phyloP scores from a whole-genome alignment of 1,140 invertebrate genomes.

The Agrypnia vestita region DNA sequence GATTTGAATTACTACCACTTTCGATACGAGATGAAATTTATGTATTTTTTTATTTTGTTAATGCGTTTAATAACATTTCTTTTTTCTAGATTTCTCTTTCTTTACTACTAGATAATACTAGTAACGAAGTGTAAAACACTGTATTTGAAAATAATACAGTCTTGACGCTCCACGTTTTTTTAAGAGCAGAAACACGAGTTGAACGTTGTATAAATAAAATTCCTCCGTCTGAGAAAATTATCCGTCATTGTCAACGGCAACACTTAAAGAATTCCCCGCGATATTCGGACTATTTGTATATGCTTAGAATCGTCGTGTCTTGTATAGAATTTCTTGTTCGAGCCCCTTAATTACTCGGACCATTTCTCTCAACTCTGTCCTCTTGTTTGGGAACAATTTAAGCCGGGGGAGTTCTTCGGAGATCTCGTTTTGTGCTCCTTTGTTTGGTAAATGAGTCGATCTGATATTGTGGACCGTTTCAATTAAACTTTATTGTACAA shows the following conservation, averaged over 20 bases:
- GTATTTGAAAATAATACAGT: background rate
- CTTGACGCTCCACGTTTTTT: background rate
- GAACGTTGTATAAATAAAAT: slow-evolving; percentile 12
- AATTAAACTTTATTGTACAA: slow-evolving; percentile 24
- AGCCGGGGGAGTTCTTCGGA: slow-evolving; percentile 17
- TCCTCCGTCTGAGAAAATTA: slow-evolving; percentile 6
- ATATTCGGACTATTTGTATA: slow-evolving; percentile 27
- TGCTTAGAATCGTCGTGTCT: slow-evolving; percentile 9
- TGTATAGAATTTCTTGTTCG: slow-evolving; percentile 35
- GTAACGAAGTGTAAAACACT: no score
- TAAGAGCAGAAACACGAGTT: background rate
- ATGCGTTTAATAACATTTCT: no score
- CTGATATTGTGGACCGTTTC: slow-evolving; percentile 18
- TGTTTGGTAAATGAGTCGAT: slow-evolving; percentile 43
- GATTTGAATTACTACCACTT: no score
- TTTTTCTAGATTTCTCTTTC: no score
- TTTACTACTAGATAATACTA: no score
- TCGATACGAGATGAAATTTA: no score
- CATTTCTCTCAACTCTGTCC: slow-evolving; percentile 21
- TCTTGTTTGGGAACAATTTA: slow-evolving; percentile 41
- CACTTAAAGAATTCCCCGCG: slow-evolving; percentile 18
- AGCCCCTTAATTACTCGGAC: slow-evolving; percentile 33
- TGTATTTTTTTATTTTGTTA: no score
- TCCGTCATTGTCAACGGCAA: slow-evolving; percentile 35
- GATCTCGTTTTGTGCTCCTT: slow-evolving; percentile 27